These are phyloP conservation scores for Cygnus olor DNA, from an alignment of 2,797 vertebrate genomes.

Conservation along the genomic window DNA sequence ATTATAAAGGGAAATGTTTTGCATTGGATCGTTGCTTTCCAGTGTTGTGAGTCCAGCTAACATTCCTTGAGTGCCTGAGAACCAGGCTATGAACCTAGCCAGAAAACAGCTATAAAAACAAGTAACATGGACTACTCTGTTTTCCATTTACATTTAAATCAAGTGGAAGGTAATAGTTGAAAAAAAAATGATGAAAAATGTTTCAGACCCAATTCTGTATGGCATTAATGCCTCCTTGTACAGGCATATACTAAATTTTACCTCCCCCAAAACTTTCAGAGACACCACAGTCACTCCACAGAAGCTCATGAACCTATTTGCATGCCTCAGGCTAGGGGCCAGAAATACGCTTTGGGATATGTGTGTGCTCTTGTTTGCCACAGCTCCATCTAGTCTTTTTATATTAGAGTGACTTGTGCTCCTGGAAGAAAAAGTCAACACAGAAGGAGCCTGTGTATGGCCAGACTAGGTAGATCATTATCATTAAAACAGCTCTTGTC, in stretches of 20 bases:
- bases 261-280: neutral
- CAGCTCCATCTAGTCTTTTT: neutral
- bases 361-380: neutral
- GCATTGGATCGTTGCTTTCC: conserved; percentile 14
- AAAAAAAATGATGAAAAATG: neutral
- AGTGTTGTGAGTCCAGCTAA: neutral
- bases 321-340: neutral
- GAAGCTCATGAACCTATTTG: neutral
- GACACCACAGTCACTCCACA: neutral
- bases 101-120: conserved; percentile 16
- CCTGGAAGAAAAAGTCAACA: neutral
- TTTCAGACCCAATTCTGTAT: neutral
- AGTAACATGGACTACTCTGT: neutral
- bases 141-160: conserved; percentile 32
- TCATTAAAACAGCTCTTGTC: neutral
- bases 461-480: neutral
- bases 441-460: neutral
- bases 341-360: neutral
- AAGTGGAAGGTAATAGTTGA: neutral
- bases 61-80: neutral
- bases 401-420: neutral
- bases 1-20: conserved; percentile 37
- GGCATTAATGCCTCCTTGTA: neutral
- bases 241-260: neutral
- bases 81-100: neutral